Conservation (phyloP, 2,888 invertebrate species). For the Cosmia pyralina region DNA sequence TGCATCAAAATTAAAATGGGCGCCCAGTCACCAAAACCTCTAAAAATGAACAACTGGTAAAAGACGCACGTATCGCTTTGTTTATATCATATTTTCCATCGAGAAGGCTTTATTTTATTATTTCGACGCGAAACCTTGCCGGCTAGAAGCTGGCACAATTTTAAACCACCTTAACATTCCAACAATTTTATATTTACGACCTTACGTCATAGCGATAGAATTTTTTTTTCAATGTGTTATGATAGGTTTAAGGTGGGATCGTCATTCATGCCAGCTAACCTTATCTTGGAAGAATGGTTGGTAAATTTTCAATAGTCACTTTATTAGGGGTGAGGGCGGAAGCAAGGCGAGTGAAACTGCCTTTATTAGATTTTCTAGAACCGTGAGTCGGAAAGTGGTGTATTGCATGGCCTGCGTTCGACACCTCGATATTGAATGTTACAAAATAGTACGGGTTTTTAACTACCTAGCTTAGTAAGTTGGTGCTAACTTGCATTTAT, state of each 20-base stretch:
- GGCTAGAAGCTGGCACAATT: conserved; percentile 71
- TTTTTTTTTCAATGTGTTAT: conserved; percentile 55
- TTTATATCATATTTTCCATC: conserved; percentile 84
- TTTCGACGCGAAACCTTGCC: conserved; percentile 76
- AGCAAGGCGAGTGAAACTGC: conserved; percentile 85
- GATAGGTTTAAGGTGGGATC: conserved; percentile 74
- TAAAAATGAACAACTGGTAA: conserved; percentile 18
- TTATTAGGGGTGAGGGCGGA: conserved; percentile 88
- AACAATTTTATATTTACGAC: conserved; percentile 36
- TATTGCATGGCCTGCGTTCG: conserved; percentile 79
- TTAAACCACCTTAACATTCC: conserved; percentile 66
- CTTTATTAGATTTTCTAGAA: conserved; percentile 89
- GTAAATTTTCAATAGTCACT: conserved; percentile 91
- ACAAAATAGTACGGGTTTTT: conserved; percentile 24
- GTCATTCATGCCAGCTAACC: conserved; percentile 84
- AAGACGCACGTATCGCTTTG: conserved; percentile 68
- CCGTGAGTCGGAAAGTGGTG: conserved; percentile 78
- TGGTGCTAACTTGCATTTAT: neutral
- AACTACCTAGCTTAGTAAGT: conserved; percentile 1
- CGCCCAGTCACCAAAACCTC: conserved; percentile 1
- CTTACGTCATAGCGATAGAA: conserved; percentile 58
- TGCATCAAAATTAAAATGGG: conserved; percentile 6
- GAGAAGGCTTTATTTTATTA: conserved; percentile 81
- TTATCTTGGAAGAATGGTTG: conserved; percentile 89
- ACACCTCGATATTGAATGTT: conserved; percentile 79